These are phyloP conservation scores for Eubasilissa splendida DNA, from an alignment of 2,888 invertebrate genomes.

Conservation along the genomic window DNA sequence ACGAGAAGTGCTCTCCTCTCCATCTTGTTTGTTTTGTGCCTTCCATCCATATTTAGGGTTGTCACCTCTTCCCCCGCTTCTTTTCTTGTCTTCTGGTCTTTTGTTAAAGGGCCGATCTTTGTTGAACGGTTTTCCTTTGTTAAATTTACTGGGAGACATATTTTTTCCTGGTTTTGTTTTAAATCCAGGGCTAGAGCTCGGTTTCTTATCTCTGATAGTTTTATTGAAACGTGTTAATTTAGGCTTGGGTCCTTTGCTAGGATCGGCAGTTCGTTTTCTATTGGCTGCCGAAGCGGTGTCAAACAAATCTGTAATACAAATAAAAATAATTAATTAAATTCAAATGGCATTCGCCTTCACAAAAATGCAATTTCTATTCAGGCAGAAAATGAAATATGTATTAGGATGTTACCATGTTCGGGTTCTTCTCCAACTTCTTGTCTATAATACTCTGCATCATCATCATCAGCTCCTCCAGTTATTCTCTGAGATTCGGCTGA, in stretches of 20 bases:
- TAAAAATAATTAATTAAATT: background rate
- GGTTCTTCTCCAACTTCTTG: constrained; percentile 92
- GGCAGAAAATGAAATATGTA: background rate
- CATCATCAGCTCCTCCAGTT: constrained; percentile 71
- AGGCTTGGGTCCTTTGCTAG: constrained; percentile 1
- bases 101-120: constrained; percentile 49
- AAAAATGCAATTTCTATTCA: too few species aligned
- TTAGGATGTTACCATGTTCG: constrained; percentile 77
- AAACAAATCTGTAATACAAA: constrained; percentile 46
- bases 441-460: constrained; percentile 87
- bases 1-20: constrained; percentile 9
- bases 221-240: constrained; percentile 48
- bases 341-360: too few species aligned
- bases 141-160: constrained; percentile 38
- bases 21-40: constrained; percentile 57
- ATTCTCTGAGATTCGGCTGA: constrained; percentile 71
- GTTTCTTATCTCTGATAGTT: constrained; percentile 41
- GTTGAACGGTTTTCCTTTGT: constrained; percentile 58
- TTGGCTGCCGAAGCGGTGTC: constrained; percentile 19
- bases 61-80: constrained; percentile 50
- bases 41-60: constrained; percentile 58
- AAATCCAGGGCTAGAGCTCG: constrained; percentile 18
- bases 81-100: constrained; percentile 59
- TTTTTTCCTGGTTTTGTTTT: constrained; percentile 42
- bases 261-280: constrained; percentile 32